Conservation (phyloP, 2,797 vertebrate species). For the Esox masquinongy region DNA sequence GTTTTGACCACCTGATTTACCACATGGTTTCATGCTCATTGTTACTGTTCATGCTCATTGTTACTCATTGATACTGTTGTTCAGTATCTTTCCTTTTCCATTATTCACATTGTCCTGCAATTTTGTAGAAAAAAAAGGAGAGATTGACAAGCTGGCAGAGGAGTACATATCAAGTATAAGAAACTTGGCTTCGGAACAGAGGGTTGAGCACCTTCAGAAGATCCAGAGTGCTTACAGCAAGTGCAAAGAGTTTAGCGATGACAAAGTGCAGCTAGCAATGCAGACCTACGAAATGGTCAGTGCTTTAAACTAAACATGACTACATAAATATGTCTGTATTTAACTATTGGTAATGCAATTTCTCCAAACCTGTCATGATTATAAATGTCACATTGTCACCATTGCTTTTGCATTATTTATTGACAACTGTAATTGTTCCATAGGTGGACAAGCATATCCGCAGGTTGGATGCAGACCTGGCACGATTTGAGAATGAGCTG, state of each 20-base stretch:
- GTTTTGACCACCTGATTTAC: neutral
- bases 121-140: slow-evolving; percentile 89
- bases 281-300: slow-evolving; percentile 98
- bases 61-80: no score
- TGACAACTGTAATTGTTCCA: neutral
- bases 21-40: neutral
- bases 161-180: slow-evolving; percentile 89
- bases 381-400: neutral
- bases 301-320: slow-evolving; percentile 10
- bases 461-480: slow-evolving; percentile 92
- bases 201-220: slow-evolving; percentile 91
- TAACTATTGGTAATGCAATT: neutral
- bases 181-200: slow-evolving; percentile 81
- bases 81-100: neutral
- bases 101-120: neutral
- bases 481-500: slow-evolving; percentile 95
- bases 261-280: slow-evolving; percentile 98
- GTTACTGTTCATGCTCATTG: no score
- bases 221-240: slow-evolving; percentile 92
- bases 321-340: neutral
- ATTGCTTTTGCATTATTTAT: neutral
- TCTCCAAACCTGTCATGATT: neutral
- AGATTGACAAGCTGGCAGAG: slow-evolving; percentile 91
- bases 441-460: slow-evolving; percentile 98
- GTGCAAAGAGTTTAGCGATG: slow-evolving; percentile 95